Evolutionary conservation across 2,888 invertebrate genomes (phyloP).

Genomic region (Machimus atricapillus): DNA sequence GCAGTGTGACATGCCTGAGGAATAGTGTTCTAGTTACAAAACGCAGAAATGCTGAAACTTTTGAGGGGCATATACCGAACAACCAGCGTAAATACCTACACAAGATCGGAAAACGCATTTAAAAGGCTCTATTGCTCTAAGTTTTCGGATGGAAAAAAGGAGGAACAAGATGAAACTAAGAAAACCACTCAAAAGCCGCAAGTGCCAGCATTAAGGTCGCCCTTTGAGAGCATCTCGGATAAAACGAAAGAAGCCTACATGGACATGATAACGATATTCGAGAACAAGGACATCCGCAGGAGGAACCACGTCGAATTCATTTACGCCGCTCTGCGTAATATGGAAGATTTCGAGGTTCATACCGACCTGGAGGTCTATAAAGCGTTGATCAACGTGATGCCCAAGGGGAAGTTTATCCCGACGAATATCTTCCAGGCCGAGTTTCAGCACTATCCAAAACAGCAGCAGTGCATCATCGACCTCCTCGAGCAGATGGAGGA

Average conservation of each 20-base stretch:
- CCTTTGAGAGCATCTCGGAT: conserved; percentile 4
- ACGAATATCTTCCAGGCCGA: conserved; percentile 83
- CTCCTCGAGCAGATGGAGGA: conserved; percentile 95
- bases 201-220: neutral
- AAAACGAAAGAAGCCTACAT: conserved; percentile 70
- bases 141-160: neutral
- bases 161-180: neutral
- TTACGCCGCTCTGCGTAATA: conserved; percentile 82
- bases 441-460: conserved; percentile 93
- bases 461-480: conserved; percentile 93
- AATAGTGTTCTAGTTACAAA: neutral
- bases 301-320: conserved; percentile 95
- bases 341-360: conserved; percentile 89
- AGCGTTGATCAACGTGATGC: conserved; percentile 81
- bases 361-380: conserved; percentile 89
- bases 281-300: conserved; percentile 71
- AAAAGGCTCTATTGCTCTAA: neutral
- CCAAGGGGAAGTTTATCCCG: conserved; percentile 88
- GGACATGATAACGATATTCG: conserved; percentile 77
- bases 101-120: neutral
- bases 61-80: neutral
- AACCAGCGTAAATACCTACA: neutral
- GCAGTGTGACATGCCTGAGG: neutral
- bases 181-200: neutral
- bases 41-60: neutral